A percentile compares a stretch with the other conserved stretches of the same genome.
These are phyloP conservation scores for Anolis sagrei DNA, from an alignment of 2,113 vertebrate species.

Conservation along the genomic window DNA sequence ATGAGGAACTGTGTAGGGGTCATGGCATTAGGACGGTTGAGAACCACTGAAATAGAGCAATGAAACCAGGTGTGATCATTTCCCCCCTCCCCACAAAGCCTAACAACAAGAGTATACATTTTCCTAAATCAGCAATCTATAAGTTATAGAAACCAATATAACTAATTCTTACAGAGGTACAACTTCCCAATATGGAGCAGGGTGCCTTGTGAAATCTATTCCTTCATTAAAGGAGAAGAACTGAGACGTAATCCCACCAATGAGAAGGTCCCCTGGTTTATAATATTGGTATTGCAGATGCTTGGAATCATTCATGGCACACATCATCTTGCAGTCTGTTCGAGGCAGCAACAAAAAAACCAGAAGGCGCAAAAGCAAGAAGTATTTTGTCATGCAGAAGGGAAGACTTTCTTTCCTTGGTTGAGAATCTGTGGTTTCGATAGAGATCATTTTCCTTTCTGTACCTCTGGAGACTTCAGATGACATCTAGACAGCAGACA, in stretches of 20 bases:
- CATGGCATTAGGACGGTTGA: too few species aligned
- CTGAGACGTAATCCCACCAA: slow-evolving; percentile 10
- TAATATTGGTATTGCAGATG: background rate
- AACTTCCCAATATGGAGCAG: background rate
- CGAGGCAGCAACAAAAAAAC: background rate
- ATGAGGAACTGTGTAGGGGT: too few species aligned
- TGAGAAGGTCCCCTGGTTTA: background rate
- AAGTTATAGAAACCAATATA: background rate
- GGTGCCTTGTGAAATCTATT: background rate
- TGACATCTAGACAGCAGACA: too few species aligned
- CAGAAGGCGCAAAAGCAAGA: background rate
- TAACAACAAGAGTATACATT: too few species aligned
- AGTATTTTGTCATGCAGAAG: background rate
- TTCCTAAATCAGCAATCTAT: background rate
- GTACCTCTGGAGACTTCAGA: background rate
- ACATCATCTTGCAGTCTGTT: too few species aligned
- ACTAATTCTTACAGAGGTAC: background rate
- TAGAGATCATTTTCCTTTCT: background rate
- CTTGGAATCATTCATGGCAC: background rate
- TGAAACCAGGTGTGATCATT: background rate
- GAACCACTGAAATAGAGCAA: background rate
- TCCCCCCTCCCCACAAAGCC: background rate
- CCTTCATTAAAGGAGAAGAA: background rate
- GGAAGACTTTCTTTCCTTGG: background rate
- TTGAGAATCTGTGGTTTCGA: background rate